These are phyloP conservation scores for Andricus quercusramuli DNA, from an alignment of 2,888 invertebrate species.

Conservation along the genomic window DNA sequence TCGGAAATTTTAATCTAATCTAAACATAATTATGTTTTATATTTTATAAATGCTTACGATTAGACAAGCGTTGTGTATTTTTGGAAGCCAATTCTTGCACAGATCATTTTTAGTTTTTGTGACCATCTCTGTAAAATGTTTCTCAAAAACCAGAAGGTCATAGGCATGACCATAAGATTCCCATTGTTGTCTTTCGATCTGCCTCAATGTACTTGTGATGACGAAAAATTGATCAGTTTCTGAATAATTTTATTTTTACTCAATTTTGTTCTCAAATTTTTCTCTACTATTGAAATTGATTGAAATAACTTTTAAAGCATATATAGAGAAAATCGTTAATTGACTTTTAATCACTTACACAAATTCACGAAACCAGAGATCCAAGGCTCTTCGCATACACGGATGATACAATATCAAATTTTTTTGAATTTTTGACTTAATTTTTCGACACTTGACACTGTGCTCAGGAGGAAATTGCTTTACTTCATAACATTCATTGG, in stretches of 20 bases:
- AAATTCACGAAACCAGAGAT: slow-evolving; percentile 90
- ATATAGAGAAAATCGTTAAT: no score
- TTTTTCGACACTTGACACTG: slow-evolving; percentile 61
- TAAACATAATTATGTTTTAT: slow-evolving; percentile 3
- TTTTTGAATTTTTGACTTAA: slow-evolving; percentile 80
- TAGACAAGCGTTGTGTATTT: slow-evolving; percentile 83
- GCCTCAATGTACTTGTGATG: slow-evolving; percentile 81
- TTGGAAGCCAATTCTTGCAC: slow-evolving; percentile 84
- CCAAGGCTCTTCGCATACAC: slow-evolving; percentile 88
- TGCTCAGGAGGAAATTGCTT: slow-evolving; percentile 58
- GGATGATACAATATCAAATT: slow-evolving; percentile 89
- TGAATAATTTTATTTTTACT: slow-evolving; percentile 3
- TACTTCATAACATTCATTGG: slow-evolving; percentile 59
- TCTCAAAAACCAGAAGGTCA: slow-evolving; percentile 84
- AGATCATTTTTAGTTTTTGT: slow-evolving; percentile 85
- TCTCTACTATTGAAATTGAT: background rate
- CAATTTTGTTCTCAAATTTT: slow-evolving; percentile 26
- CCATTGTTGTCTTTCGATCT: slow-evolving; percentile 83
- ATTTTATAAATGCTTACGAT: slow-evolving; percentile 76
- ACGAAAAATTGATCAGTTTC: slow-evolving; percentile 57
- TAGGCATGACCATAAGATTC: slow-evolving; percentile 83
- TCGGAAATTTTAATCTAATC: no score
- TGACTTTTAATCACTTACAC: slow-evolving; percentile 79
- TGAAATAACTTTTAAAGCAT: background rate
- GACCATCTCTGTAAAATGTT: slow-evolving; percentile 81